These are phyloP conservation scores for Perizoma affinitatum DNA, from an alignment of 2,888 invertebrate genomes.

Conservation along the genomic window DNA sequence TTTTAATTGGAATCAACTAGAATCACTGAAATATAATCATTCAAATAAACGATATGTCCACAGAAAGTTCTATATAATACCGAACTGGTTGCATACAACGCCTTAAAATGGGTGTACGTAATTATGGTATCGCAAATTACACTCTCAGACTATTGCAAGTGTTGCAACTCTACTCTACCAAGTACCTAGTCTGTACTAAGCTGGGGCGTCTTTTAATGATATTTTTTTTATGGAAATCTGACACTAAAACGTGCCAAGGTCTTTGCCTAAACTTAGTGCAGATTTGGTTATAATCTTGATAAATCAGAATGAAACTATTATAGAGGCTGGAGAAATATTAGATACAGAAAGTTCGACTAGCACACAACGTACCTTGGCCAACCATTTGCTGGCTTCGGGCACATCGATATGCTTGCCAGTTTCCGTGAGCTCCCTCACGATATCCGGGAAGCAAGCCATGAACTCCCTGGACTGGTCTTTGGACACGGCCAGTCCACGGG, in stretches of 20 bases:
- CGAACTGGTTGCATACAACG: neutral
- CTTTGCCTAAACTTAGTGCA: neutral
- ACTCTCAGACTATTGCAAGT: slow-evolving; percentile 2
- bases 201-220: no score
- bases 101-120: slow-evolving; percentile 2
- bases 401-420: slow-evolving; percentile 89
- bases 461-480: slow-evolving; percentile 94
- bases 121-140: slow-evolving; percentile 13
- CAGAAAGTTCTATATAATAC: neutral
- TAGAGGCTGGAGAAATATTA: neutral
- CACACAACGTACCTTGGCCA: slow-evolving; percentile 87
- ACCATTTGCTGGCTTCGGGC: slow-evolving; percentile 91
- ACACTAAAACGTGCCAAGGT: no score
- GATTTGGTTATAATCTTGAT: neutral
- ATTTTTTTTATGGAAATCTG: no score
- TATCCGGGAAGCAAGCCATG: slow-evolving; percentile 94
- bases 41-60: neutral
- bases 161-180: no score
- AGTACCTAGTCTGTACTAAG: no score
- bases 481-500: slow-evolving; percentile 86
- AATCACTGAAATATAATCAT: neutral
- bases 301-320: no score
- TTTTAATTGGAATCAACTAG: no score
- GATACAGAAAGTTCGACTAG: slow-evolving; percentile 50
- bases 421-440: slow-evolving; percentile 92